A percentile compares a stretch with the other conserved stretches of the same genome.
Conservation (phyloP, 2,797 vertebrate species). For the Gobionotothen gibberifrons region DNA sequence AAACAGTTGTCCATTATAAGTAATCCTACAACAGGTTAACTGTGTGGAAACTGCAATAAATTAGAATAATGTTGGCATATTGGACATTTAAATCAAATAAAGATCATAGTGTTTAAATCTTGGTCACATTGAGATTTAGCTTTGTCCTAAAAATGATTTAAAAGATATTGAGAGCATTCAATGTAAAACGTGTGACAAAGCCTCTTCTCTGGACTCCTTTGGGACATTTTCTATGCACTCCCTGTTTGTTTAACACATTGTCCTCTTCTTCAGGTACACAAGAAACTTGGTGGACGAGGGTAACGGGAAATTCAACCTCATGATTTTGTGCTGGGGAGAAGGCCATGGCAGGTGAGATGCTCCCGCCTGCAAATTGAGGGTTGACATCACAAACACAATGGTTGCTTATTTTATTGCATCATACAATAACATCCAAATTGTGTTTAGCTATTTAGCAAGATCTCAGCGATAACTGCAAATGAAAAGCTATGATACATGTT, state of each 20-base stretch:
- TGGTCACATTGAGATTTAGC: neutral
- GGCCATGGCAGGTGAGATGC: constrained; percentile 94
- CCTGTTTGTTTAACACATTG: neutral
- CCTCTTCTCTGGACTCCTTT: neutral
- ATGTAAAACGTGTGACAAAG: neutral
- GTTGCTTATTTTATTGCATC: neutral
- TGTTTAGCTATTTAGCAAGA: neutral
- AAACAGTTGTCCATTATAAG: neutral
- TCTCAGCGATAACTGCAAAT: neutral
- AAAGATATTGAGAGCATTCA: neutral
- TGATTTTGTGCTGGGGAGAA: constrained; percentile 98
- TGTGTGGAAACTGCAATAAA: neutral
- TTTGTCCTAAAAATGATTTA: neutral
- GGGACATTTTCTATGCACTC: neutral
- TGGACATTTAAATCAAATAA: neutral
- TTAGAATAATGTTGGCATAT: neutral
- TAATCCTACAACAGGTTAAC: neutral
- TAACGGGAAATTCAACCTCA: constrained; percentile 97
- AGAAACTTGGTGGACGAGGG: constrained; percentile 95
- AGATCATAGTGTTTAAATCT: neutral
- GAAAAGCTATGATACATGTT: neutral
- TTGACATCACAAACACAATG: neutral
- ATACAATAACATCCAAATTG: neutral
- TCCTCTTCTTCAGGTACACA: constrained; percentile 88
- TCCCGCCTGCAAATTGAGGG: neutral